Percentiles rank a stretch among this genome's conserved stretches.
These are phyloP conservation scores for Xestia c-nigrum DNA, from an alignment of 2,888 invertebrate genomes.

Conservation along the genomic window DNA sequence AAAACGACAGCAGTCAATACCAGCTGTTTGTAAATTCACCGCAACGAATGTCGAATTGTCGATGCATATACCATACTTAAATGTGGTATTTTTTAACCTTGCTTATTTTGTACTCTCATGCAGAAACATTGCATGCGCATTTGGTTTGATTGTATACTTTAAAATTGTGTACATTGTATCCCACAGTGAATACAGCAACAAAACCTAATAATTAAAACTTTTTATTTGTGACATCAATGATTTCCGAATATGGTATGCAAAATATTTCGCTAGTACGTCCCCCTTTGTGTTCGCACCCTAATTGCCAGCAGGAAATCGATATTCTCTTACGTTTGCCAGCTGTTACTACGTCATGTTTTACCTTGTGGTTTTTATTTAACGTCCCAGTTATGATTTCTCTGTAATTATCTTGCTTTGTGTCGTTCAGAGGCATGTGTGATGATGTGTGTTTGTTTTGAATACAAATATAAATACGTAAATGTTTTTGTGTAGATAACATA, in stretches of 20 bases:
- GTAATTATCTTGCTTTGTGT: constrained; percentile 24
- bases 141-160: constrained; percentile 14
- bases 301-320: constrained; percentile 12
- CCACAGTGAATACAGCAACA: neutral
- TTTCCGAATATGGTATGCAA: neutral
- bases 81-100: constrained; percentile 22
- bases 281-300: constrained; percentile 8
- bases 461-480: constrained; percentile 28
- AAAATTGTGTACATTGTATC: neutral
- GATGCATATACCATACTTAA: constrained; percentile 1
- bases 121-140: neutral
- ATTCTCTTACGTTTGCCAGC: constrained; percentile 40
- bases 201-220: neutral
- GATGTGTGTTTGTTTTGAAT: constrained; percentile 12
- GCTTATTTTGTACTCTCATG: constrained; percentile 8
- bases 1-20: constrained; percentile 13
- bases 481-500: constrained; percentile 37
- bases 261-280: neutral
- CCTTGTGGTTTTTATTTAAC: constrained; percentile 32
- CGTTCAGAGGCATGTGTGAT: constrained; percentile 5
- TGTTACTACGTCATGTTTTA: constrained; percentile 34
- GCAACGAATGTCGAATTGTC: constrained; percentile 4
- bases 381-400: constrained; percentile 26
- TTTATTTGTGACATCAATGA: neutral
- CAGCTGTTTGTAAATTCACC: constrained; percentile 18